Base-by-base conservation (phyloP, 2,113 vertebrate species). In the Poeciliopsis prolifica region DNA sequence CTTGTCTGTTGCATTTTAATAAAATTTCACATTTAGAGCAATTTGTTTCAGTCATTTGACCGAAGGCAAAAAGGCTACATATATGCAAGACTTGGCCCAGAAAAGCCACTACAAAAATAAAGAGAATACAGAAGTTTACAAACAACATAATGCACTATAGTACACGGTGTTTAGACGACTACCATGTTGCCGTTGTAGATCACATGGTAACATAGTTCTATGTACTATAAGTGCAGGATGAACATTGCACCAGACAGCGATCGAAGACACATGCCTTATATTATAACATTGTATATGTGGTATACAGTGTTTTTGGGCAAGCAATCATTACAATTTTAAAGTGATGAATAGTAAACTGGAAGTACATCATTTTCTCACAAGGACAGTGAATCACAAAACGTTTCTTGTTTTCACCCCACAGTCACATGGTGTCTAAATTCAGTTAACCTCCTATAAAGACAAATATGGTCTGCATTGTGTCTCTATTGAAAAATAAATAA, bases 1-100 rank as follows among this genome's bases (percentile, higher is more conserved):
- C 58, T 28, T 72, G 48, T 71, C 29, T 67, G 58, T 72, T 85
- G 70, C 72, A 83, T 72, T 90, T 91, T 92, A 93, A 88, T 89
- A 80, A 76, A 89, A 85, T 24, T 80, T 90, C 76, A 86, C 88
- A 83, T 72, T 88, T 91, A 86, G 89, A 94, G 91, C 77, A 82
- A 84, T 85, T 72, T 48, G 44, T 48, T 48, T 48, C 44, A 48
- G 75, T 72, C 72, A 82, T 83, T 90, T 90, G 61, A 92, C 70
- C 87, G 87, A 72, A 63, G 2, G 29, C 2, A 51, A 61, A 19
- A 81, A 86, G 44, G 22, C 51, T n/a, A 70, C 66, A 88, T 72
- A 58, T 87, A 86, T 63, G 74, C 74, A 84, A 90, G 84, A 88
- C 81, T 80, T 64, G 4, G 66, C 83, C 88, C 72, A 67, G 68